Base-by-base conservation (phyloP, 35 echinoderm and acorn worm species). In the Stichopus chloronotus region DNA sequence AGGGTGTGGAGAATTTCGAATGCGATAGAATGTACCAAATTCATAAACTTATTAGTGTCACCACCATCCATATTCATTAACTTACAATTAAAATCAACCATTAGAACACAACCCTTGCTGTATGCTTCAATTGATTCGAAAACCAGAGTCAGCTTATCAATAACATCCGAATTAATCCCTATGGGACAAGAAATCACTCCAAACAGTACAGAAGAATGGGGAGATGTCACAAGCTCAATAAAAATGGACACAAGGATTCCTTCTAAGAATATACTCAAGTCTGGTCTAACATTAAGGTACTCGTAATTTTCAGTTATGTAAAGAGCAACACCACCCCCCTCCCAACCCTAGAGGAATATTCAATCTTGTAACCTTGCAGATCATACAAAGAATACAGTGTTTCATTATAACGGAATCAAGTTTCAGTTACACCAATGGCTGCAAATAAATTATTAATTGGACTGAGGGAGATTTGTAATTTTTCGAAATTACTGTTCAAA, bases 131-230 rank as follows among this genome's bases (percentile, higher is more conserved):
- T 76, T 4, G 72, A 76, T 17, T 76, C 14, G 72, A 76, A 76
- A 17, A 76, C 72, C 3, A 8, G 72, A 76, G 72, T 76, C 72
- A 76, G 72, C 72, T 76, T 76, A 21, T 76, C 72, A 76, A 11
- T 76, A 76, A 76, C 72, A 11, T 76, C 72, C 0, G 72, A 76
- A 12, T 76, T 76, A 76, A 76, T 76, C 4, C 72, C 72, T 76
- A 76, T 76, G 72, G 72, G 72, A 76, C 72, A 76, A 76, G 4
- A 76, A 76, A 76, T 76, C 72, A 71, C 63, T 71, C 63, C 72
- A 12, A 76, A 0, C 72, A 76, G 72, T 21, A 76, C 72, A 76
- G 72, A 76, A 76, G 72, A 21, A 76, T 76, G 72, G 72, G 19
- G 72, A 76, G 72, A 76, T 12, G 72, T 76, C 30, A 43, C 30